Evolutionary conservation across 1,140 invertebrate genomes (phyloP).

Genomic region (Apis dorsata): DNA sequence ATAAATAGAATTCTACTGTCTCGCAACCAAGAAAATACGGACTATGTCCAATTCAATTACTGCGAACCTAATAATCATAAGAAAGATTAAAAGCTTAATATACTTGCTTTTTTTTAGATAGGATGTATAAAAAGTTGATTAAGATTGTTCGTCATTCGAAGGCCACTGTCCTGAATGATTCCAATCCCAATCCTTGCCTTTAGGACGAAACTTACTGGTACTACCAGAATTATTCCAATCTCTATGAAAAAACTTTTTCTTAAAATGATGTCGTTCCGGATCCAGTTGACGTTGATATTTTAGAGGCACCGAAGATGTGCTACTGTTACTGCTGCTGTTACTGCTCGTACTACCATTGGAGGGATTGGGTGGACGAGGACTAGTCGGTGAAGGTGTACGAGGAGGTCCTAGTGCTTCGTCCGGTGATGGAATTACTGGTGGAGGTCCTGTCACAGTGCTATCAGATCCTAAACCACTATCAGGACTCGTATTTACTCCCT

Average conservation of each 20-base stretch:
- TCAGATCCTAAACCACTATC: slow-evolving; percentile 89
- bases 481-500: slow-evolving; percentile 88
- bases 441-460: slow-evolving; percentile 81
- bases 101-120: slow-evolving; percentile 3
- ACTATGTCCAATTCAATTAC: slow-evolving; percentile 1
- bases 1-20: background rate
- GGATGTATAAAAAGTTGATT: slow-evolving; percentile 55
- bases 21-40: background rate
- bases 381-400: slow-evolving; percentile 85
- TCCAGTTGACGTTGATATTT: slow-evolving; percentile 83
- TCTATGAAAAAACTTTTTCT: slow-evolving; percentile 89
- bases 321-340: slow-evolving; percentile 11
- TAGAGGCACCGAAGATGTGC: slow-evolving; percentile 77
- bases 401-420: slow-evolving; percentile 82
- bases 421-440: slow-evolving; percentile 80
- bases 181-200: slow-evolving; percentile 89
- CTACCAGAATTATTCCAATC: slow-evolving; percentile 83
- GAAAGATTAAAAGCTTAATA: slow-evolving; percentile 32
- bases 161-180: slow-evolving; percentile 78
- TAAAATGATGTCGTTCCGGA: slow-evolving; percentile 86
- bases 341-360: slow-evolving; percentile 58
- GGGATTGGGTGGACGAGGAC: slow-evolving; percentile 79
- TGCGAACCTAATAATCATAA: slow-evolving; percentile 14
- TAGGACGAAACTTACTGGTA: slow-evolving; percentile 84
- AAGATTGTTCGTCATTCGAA: slow-evolving; percentile 74